phyloP scores from a whole-genome alignment of 2,888 invertebrate species.

The Amblyjoppa proteus region DNA sequence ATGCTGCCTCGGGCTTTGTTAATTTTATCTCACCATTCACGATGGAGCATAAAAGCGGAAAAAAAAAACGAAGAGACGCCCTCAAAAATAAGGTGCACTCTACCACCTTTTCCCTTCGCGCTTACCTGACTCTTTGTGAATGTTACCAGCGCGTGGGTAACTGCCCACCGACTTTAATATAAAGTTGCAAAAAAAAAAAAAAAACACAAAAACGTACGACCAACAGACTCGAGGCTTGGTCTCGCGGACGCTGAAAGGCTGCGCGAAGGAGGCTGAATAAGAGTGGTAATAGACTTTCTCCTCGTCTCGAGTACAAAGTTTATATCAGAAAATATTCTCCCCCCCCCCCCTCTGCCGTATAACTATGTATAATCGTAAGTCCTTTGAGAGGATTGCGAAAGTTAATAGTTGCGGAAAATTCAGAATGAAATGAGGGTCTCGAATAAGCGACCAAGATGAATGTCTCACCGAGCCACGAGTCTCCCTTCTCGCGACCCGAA shows the following conservation, averaged over 20 bases:
- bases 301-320: constrained; percentile 8
- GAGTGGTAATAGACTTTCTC: neutral
- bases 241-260: neutral
- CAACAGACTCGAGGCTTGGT: constrained; percentile 18
- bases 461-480: neutral
- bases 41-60: constrained; percentile 17
- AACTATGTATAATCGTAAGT: constrained; percentile 6
- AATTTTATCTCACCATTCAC: constrained; percentile 12
- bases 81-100: constrained; percentile 15
- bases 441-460: neutral
- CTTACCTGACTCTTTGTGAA: neutral
- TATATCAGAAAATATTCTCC: constrained; percentile 2
- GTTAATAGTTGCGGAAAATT: constrained; percentile 22
- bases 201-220: neutral
- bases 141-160: neutral
- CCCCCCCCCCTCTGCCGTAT: neutral
- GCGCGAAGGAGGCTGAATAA: neutral
- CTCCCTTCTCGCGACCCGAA: neutral
- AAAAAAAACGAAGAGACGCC: neutral
- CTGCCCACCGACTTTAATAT: constrained; percentile 28
- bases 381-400: constrained; percentile 30
- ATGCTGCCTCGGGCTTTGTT: neutral
- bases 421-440: neutral
- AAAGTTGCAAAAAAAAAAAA: constrained; percentile 18
- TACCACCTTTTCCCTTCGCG: neutral